These are phyloP conservation scores for Teleogryllus occipitalis DNA, from an alignment of 1,140 invertebrate species.

Conservation along the genomic window DNA sequence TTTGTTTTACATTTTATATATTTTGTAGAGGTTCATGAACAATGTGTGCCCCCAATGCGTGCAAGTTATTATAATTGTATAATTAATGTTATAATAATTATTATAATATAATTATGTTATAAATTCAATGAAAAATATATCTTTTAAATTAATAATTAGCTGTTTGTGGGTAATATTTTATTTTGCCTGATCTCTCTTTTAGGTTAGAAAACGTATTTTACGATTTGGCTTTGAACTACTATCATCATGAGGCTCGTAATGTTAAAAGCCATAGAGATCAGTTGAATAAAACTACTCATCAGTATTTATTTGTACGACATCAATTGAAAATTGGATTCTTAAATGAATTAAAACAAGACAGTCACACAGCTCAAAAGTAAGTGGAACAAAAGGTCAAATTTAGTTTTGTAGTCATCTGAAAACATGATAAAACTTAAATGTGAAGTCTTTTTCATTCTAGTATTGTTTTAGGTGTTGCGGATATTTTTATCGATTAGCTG, in stretches of 20 bases:
- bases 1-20: too few relatives aligned
- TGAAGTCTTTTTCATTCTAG: too few relatives aligned
- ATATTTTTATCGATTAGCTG: too few relatives aligned
- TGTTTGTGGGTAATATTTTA: conserved; percentile 8
- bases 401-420: too few relatives aligned
- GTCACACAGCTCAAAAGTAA: conserved; percentile 79
- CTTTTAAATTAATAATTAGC: conserved; percentile 14
- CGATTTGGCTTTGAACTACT: conserved; percentile 87
- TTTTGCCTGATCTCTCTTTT: conserved; percentile 27
- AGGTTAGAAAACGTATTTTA: conserved; percentile 87
- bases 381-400: conserved; percentile 18
- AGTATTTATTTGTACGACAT: conserved; percentile 87
- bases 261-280: conserved; percentile 85
- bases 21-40: too few relatives aligned
- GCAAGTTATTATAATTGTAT: too few relatives aligned
- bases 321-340: conserved; percentile 97
- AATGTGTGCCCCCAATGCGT: too few relatives aligned
- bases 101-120: too few relatives aligned
- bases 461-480: too few relatives aligned
- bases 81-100: too few relatives aligned
- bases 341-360: conserved; percentile 87
- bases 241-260: conserved; percentile 76
- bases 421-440: too few relatives aligned
- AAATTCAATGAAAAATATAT: conserved; percentile 16
- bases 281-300: conserved; percentile 85